Evolutionary conservation across 2,888 invertebrate species (phyloP).

Genomic region (Gari tellinella): DNA sequence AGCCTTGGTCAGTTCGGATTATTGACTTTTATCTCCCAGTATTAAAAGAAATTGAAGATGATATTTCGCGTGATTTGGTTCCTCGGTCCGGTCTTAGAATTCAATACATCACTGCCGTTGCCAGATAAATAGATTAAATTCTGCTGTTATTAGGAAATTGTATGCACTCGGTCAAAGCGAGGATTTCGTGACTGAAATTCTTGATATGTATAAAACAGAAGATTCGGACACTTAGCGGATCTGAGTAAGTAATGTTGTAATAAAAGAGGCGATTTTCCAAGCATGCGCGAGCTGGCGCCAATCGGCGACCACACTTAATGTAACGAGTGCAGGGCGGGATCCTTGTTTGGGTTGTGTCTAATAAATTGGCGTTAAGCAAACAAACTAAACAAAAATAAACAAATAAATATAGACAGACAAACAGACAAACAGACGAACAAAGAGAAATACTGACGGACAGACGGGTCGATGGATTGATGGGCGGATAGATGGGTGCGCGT

Average conservation of each 20-base stretch:
- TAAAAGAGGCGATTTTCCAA: too few species aligned
- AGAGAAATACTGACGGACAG: too few species aligned
- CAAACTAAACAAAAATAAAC: too few species aligned
- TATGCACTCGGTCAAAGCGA: slow-evolving; percentile 54
- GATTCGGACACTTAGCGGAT: slow-evolving; percentile 30
- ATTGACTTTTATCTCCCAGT: slow-evolving; percentile 45
- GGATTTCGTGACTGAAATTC: slow-evolving; percentile 56
- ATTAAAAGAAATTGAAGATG: slow-evolving; percentile 59
- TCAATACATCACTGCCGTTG: slow-evolving; percentile 44
- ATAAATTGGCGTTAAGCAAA: too few species aligned
- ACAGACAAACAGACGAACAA: too few species aligned
- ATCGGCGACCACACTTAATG: too few species aligned
- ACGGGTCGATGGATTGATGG: too few species aligned
- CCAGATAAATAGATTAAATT: slow-evolving; percentile 65
- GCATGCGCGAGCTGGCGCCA: too few species aligned
- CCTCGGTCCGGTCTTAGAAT: slow-evolving; percentile 44
- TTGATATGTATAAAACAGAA: slow-evolving; percentile 41
- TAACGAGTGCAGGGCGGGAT: too few species aligned
- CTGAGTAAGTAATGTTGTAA: slow-evolving; percentile 51
- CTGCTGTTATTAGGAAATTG: slow-evolving; percentile 48
- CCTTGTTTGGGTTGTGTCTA: too few species aligned
- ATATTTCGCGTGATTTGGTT: slow-evolving; percentile 49
- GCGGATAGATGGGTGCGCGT: too few species aligned
- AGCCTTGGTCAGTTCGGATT: slow-evolving; percentile 37
- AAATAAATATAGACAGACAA: too few species aligned